Evolutionary conservation across 2,888 invertebrate genomes (phyloP), one percentile per base, ranked within the genome.

Genomic region (Lysandra coridon): DNA sequence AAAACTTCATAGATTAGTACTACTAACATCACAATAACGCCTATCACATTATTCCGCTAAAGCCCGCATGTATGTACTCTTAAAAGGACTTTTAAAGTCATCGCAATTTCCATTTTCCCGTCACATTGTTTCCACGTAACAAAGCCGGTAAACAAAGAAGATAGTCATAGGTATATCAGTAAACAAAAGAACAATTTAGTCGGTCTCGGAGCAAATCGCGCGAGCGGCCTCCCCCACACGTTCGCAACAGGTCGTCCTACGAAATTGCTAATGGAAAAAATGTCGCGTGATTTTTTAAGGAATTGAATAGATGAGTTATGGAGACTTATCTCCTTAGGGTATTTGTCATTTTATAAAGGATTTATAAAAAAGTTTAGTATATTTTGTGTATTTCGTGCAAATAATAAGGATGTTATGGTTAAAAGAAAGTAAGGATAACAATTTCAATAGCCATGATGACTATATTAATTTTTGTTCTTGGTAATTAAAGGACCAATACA

Each of bases 181-280:
- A 83, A 86, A 90, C 88, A 88, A 89, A 90, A 89, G 89, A 90
- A 89, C 89, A 87, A 91, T 92, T 90, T 91, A 85, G 89, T 88
- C 88, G 86, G 87, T 83, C 84, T 82, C 84, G 40, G 83, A 81
- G 83, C 84, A 85, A 87, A 87, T 86, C 86, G 85, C 82, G 83
- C 79, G 83, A 81, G 83, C 83, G 83, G 83, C 84, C 84, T 83
- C 83, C 82, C 83, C 85, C 90, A 87, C 87, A 88, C 89, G 87
- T 87, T 86, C 79, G 90, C 92, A 93, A 93, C 92, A 93, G 93
- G 93, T 93, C 88, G 91, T 85, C 92, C 90, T 91, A 90, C 87
- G 84, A 87, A 84, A 85, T 87, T 85, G 85, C 86, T 92, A 91
- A 92, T 92, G 90, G 90, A 92, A 92, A 92, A 93, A 92, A 89